These are phyloP conservation scores for Theocolax elegans DNA, from an alignment of 1,140 invertebrate species.

Conservation along the genomic window DNA sequence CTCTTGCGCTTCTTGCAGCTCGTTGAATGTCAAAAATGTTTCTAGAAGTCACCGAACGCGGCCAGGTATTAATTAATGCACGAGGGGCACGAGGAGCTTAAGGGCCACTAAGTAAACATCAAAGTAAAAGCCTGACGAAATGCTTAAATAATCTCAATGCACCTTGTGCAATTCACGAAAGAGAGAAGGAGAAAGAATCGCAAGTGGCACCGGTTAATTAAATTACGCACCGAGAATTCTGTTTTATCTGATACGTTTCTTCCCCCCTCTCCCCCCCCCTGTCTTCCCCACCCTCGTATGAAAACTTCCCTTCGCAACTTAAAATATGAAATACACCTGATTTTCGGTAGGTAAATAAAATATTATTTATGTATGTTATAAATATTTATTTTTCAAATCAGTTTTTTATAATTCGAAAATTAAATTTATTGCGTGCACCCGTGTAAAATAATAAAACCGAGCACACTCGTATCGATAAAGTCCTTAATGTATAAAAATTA, in stretches of 20 bases:
- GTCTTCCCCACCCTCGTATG: not conserved
- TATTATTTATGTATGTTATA: too few relatives aligned
- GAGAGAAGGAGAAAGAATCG: slow-evolving; percentile 40
- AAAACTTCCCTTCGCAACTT: too few relatives aligned
- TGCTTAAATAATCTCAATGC: slow-evolving; percentile 55
- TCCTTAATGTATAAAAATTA: too few relatives aligned
- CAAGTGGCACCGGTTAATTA: slow-evolving; percentile 45
- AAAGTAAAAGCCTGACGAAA: slow-evolving; percentile 53
- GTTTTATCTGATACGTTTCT: slow-evolving; percentile 22
- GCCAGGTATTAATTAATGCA: slow-evolving; percentile 52
- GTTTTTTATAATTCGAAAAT: too few relatives aligned
- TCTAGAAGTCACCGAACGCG: slow-evolving; percentile 29
- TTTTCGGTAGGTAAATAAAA: too few relatives aligned
- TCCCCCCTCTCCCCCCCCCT: slow-evolving; percentile 10
- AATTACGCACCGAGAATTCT: slow-evolving; percentile 37
- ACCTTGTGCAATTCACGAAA: slow-evolving; percentile 44
- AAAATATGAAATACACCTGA: too few relatives aligned
- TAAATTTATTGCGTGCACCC: too few relatives aligned
- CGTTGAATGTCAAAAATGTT: slow-evolving; percentile 44
- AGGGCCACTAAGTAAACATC: slow-evolving; percentile 57
- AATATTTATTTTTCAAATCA: too few relatives aligned
- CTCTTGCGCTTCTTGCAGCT: slow-evolving; percentile 15
- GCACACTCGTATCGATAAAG: too few relatives aligned
- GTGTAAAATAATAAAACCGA: too few relatives aligned
- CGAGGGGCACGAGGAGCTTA: slow-evolving; percentile 42